These are phyloP conservation scores for Epicauta chinensis DNA, from an alignment of 1,140 invertebrate species.

Conservation along the genomic window DNA sequence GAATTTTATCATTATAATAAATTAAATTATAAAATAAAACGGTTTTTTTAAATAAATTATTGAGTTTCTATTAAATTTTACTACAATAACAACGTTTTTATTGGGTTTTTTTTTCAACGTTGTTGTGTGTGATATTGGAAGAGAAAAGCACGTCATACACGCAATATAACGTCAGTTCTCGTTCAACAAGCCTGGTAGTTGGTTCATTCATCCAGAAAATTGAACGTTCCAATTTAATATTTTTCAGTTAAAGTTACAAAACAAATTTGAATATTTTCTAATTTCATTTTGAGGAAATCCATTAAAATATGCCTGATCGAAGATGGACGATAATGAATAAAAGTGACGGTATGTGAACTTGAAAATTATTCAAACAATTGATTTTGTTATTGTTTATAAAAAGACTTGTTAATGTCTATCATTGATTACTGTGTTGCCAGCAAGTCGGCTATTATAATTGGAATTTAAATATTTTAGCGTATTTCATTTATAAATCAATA, in stretches of 20 bases:
- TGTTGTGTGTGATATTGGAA: background rate
- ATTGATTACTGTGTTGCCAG: constrained; percentile 12
- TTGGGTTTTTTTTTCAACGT: background rate
- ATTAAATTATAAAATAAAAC: too few relatives aligned
- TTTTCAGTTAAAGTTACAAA: too few relatives aligned
- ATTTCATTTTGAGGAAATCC: too few relatives aligned
- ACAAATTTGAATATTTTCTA: too few relatives aligned
- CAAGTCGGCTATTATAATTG: constrained; percentile 12
- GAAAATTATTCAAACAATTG: too few relatives aligned
- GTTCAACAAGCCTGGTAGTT: constrained; percentile 14
- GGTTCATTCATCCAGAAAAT: constrained; percentile 22
- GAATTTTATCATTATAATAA: too few relatives aligned
- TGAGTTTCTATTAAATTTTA: background rate
- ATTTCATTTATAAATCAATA: too few relatives aligned
- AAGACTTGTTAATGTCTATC: background rate
- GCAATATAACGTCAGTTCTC: constrained; percentile 16
- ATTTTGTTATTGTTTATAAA: too few relatives aligned
- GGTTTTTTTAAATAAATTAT: background rate
- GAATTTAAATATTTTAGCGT: constrained; percentile 10
- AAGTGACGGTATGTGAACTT: too few relatives aligned
- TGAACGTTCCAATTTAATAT: constrained; percentile 1
- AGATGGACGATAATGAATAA: too few relatives aligned
- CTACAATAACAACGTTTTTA: background rate
- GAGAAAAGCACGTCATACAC: constrained; percentile 10
- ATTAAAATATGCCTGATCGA: too few relatives aligned